Evolutionary conservation across 1,140 invertebrate species (phyloP), one percentile per base, ranked within the genome.

Genomic region (Oncopeltus fasciatus): DNA sequence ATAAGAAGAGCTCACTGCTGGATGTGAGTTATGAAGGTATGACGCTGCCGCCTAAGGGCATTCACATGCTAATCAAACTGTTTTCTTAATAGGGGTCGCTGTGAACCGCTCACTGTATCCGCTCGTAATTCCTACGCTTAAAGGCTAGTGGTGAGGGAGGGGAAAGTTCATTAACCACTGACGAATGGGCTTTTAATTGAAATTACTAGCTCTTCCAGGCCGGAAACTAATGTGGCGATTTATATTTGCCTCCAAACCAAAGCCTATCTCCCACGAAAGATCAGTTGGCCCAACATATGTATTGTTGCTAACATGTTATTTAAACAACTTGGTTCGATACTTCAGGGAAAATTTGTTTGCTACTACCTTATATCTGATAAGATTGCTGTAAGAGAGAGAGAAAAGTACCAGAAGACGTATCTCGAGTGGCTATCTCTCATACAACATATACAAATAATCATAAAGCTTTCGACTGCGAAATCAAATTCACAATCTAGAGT

Each of bases 11-110:
- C n/a, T n/a, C n/a, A 20, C 33, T 38, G 5, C n/a, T 11, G 44
- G n/a, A 53, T 2, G 49, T 53, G 49, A 53, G 24, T 53, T 53
- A 53, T 53, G 49, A 26, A 53, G 49, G 24, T 14, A 20, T n/a
- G n/a, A n/a, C n/a, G 9, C 5, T 11, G 18, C 2, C 21, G 21
- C 18, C 21, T 9, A 12, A 24, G 49, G 24, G 49, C 49, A 53
- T 53, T 53, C 49, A 53, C 49, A 53, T 53, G 49, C 49, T 53
- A 53, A 53, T 53, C 49, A 53, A 53, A 53, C 49, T 24, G 21
- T 5, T 24, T 53, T 24, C 21, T 26, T 53, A 53, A 53, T 53
- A 53, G 49, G 14, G n/a, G n/a, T n/a, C n/a, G 31, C 31, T 5
- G 31, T 8, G 31, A 14, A 14, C 31, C 31, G 14, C 5, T 14